Evolutionary conservation across 2,888 invertebrate species (phyloP).

Genomic region (Erebia epiphron): DNA sequence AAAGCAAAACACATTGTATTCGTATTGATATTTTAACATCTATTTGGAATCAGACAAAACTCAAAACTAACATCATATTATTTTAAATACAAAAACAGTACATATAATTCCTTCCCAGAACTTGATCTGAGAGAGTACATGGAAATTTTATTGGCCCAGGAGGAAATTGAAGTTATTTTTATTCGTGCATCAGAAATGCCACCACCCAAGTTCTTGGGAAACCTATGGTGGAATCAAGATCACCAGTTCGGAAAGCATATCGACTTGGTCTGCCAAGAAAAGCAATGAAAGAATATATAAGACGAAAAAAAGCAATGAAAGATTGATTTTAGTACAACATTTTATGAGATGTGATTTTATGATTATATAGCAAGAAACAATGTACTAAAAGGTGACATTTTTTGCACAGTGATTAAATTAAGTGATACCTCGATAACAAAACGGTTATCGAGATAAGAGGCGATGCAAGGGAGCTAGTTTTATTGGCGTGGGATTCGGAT

Average conservation of each 20-base stretch:
- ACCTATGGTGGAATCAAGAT: neutral
- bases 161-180: conserved; percentile 4
- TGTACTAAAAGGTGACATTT: conserved; percentile 12
- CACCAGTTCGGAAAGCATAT: too few species aligned
- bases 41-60: conserved; percentile 50
- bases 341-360: too few species aligned
- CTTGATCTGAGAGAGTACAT: neutral
- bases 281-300: too few species aligned
- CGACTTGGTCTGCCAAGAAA: too few species aligned
- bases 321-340: too few species aligned
- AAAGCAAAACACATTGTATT: conserved; percentile 47
- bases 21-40: conserved; percentile 47
- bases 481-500: conserved; percentile 20
- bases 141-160: conserved; percentile 5
- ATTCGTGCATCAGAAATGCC: neutral
- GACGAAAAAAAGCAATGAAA: too few species aligned
- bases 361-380: neutral
- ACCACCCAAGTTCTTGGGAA: neutral
- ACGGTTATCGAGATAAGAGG: conserved; percentile 46
- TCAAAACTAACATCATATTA: conserved; percentile 47
- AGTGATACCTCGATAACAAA: conserved; percentile 23
- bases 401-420: conserved; percentile 27
- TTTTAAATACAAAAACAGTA: conserved; percentile 25
- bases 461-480: conserved; percentile 50
- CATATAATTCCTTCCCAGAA: conserved; percentile 19